A percentile compares a stretch with the other conserved stretches of the same genome.
Evolutionary conservation across 2,113 vertebrate genomes (phyloP).

Genomic region (Oceanodroma tethys): DNA sequence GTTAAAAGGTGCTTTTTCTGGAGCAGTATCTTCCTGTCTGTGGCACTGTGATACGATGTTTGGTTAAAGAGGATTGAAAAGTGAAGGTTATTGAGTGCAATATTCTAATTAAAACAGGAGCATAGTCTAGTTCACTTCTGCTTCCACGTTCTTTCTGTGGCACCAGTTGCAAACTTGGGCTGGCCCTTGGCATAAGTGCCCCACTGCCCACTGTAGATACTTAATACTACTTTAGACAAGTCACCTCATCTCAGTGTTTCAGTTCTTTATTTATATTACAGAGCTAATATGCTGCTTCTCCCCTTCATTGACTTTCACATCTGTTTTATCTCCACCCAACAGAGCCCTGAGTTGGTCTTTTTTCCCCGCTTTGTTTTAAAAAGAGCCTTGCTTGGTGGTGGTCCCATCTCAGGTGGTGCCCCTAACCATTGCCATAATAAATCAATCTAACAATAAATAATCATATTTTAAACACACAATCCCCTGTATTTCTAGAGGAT

Average conservation of each 20-base stretch:
- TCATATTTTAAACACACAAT: not conserved
- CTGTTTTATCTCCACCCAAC: not conserved
- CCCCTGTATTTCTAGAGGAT: not conserved
- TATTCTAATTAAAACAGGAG: not conserved
- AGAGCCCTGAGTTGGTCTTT: not conserved
- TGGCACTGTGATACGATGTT: conserved; percentile 18
- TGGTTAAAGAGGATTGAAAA: not conserved
- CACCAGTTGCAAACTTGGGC: not conserved
- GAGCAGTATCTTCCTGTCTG: conserved; percentile 49
- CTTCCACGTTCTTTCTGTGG: not conserved
- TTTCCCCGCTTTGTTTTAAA: not conserved
- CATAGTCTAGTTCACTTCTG: not conserved
- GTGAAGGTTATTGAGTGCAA: not conserved
- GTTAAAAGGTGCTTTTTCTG: conserved; percentile 41
- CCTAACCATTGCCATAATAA: not conserved
- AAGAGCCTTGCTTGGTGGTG: not conserved
- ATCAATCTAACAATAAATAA: not conserved
- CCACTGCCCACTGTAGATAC: not conserved
- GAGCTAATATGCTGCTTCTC: not conserved
- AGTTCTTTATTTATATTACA: not conserved
- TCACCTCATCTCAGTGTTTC: not conserved
- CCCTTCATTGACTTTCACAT: not conserved
- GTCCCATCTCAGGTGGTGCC: not conserved
- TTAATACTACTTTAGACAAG: not conserved
- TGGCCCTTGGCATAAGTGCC: not conserved